These are phyloP conservation scores for Leptosomus discolor DNA, from an alignment of 2,113 vertebrate species.

Conservation along the genomic window DNA sequence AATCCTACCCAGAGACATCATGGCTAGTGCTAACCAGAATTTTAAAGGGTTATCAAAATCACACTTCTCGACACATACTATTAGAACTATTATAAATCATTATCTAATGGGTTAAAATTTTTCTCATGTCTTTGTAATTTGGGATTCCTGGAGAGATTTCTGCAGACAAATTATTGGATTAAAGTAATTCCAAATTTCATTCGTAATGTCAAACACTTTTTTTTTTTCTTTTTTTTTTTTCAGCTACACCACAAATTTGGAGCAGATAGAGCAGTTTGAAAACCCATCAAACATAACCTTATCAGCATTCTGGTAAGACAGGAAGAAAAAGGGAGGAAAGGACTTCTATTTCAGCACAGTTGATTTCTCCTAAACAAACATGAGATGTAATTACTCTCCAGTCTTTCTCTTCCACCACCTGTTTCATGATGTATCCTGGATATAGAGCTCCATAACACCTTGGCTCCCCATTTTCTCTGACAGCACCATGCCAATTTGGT, in stretches of 20 bases:
- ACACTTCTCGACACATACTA: background rate
- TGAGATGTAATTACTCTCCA: background rate
- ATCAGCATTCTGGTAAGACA: background rate
- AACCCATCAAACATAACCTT: background rate
- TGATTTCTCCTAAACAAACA: background rate
- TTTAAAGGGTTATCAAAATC: background rate
- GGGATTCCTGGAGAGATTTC: background rate
- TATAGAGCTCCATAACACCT: background rate
- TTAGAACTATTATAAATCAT: background rate
- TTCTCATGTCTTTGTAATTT: background rate
- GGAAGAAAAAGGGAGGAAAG: background rate
- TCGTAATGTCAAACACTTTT: background rate
- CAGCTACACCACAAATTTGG: background rate
- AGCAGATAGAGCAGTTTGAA: background rate
- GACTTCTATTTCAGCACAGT: background rate
- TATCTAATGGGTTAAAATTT: background rate
- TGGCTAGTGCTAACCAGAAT: background rate
- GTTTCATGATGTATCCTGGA: background rate
- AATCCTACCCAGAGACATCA: background rate
- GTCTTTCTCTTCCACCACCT: background rate
- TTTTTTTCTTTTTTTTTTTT: too few species aligned
- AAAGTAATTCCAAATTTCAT: background rate
- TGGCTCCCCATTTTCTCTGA: background rate
- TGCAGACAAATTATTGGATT: background rate
- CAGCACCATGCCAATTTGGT: fast-evolving